Evolutionary conservation across 2,888 invertebrate genomes (phyloP).

Genomic region (Aspidiotus rigidus): DNA sequence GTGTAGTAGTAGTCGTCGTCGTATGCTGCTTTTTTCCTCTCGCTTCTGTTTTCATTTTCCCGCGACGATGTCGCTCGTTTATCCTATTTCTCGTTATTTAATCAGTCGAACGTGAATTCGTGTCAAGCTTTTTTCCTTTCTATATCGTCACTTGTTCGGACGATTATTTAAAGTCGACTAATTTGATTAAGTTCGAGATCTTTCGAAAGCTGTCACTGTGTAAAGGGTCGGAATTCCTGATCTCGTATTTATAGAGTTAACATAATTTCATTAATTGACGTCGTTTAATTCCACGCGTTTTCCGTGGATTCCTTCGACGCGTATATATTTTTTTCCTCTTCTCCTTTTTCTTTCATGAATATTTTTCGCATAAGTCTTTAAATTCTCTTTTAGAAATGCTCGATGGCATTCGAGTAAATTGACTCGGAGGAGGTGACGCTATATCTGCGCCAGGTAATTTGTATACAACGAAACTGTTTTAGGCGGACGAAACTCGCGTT

Average conservation of each 20-base stretch:
- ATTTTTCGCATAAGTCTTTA: no score
- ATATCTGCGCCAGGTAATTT: no score
- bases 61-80: neutral
- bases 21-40: neutral
- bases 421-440: no score
- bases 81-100: neutral
- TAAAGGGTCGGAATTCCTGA: neutral
- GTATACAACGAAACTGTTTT: no score
- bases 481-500: no score
- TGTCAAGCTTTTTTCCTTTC: neutral
- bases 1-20: no score
- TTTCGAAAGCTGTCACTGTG: constrained; percentile 1
- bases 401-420: no score
- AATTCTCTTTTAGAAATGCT: no score
- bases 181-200: constrained; percentile 1
- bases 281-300: neutral
- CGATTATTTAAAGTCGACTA: neutral
- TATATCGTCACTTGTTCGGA: constrained; percentile 1
- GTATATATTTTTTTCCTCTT: neutral
- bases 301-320: neutral
- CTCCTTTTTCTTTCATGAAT: neutral
- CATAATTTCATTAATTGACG: constrained; percentile 2
- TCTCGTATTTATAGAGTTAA: neutral
- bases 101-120: constrained; percentile 2
- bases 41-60: neutral